These are phyloP conservation scores for Harlomillsia oculata DNA, from an alignment of 1,140 invertebrate genomes.

Conservation along the genomic window DNA sequence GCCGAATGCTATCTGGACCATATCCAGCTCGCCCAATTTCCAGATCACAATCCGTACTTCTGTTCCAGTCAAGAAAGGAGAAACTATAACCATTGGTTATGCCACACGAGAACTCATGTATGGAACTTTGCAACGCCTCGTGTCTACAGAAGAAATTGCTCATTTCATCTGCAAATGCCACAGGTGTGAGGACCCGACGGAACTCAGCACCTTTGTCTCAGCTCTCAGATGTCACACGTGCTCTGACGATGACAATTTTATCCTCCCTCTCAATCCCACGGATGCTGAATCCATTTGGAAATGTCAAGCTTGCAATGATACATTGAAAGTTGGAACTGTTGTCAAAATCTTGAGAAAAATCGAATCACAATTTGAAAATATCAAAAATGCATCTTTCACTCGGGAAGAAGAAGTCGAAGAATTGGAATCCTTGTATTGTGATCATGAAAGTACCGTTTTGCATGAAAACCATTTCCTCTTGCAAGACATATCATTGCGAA, in stretches of 20 bases:
- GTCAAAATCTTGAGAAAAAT: constrained; percentile 12
- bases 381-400: background rate
- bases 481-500: constrained; percentile 5
- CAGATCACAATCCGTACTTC: constrained; percentile 52
- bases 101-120: constrained; percentile 52
- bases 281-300: constrained; percentile 38
- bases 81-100: constrained; percentile 61
- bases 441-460: background rate
- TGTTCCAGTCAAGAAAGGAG: constrained; percentile 50
- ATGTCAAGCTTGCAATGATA: constrained; percentile 41
- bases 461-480: constrained; percentile 26
- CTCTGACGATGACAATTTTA: constrained; percentile 12
- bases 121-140: constrained; percentile 61
- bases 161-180: constrained; percentile 58
- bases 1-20: constrained; percentile 53
- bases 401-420: constrained; percentile 6
- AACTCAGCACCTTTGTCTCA: constrained; percentile 57
- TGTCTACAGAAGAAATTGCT: constrained; percentile 36
- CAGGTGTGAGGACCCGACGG: constrained; percentile 56
- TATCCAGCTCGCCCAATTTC: constrained; percentile 42
- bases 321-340: constrained; percentile 6
- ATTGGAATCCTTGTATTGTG: background rate
- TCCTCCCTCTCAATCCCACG: constrained; percentile 33
- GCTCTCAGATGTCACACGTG: constrained; percentile 51
- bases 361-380: constrained; percentile 12